These are phyloP conservation scores for Drosophila quinaria DNA, from an alignment of 2,888 invertebrate species.

Conservation along the genomic window DNA sequence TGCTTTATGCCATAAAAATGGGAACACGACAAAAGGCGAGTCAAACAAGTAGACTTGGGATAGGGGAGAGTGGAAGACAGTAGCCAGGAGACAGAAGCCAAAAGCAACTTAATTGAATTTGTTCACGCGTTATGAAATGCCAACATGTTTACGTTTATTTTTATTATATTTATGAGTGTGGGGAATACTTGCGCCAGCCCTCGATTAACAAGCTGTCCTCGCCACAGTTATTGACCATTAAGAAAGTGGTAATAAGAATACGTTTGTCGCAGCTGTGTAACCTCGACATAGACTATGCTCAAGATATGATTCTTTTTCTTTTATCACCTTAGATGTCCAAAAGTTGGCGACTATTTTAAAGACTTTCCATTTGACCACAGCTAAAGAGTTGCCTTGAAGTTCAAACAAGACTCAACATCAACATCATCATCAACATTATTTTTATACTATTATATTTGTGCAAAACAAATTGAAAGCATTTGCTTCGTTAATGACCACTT, in stretches of 20 bases:
- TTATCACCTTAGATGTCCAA: too few species aligned
- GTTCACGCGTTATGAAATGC: constrained; percentile 75
- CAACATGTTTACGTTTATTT: constrained; percentile 56
- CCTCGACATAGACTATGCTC: background rate
- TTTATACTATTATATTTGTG: constrained; percentile 3
- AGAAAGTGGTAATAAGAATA: constrained; percentile 21
- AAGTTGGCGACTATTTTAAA: background rate
- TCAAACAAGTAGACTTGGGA: background rate
- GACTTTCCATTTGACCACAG: constrained; percentile 3
- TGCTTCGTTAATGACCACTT: constrained; percentile 28
- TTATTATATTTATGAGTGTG: constrained; percentile 16
- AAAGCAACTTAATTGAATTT: constrained; percentile 72
- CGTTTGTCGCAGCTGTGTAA: constrained; percentile 49
- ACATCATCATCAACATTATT: background rate
- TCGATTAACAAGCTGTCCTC: constrained; percentile 7
- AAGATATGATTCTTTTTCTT: too few species aligned
- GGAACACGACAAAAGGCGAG: constrained; percentile 29
- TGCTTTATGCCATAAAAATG: constrained; percentile 64
- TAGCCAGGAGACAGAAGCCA: constrained; percentile 12
- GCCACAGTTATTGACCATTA: constrained; percentile 42
- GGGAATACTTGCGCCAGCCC: constrained; percentile 43
- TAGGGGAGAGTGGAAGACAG: background rate
- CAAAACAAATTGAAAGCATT: constrained; percentile 35
- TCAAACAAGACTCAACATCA: constrained; percentile 8
- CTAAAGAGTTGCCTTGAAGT: constrained; percentile 13